These are phyloP conservation scores for Anthoscopus minutus DNA, from an alignment of 2,113 vertebrate species.

Conservation along the genomic window DNA sequence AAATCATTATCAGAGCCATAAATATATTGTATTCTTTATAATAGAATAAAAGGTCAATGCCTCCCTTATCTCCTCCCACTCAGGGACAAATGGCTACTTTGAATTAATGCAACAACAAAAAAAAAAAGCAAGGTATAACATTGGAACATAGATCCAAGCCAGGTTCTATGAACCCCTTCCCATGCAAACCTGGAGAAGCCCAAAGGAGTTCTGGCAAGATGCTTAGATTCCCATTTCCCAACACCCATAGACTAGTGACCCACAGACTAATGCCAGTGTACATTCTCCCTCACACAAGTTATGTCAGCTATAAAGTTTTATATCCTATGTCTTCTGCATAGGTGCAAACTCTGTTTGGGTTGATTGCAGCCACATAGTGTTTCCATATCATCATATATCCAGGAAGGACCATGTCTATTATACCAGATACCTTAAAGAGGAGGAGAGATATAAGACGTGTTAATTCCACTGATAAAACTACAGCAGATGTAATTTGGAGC, in stretches of 20 bases:
- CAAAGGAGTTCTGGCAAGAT: background rate
- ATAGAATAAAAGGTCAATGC: background rate
- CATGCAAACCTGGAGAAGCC: background rate
- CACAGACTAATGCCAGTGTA: background rate
- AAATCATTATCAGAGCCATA: background rate
- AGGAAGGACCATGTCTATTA: background rate
- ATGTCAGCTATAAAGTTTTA: background rate
- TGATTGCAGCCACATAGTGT: background rate
- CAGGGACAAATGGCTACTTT: background rate
- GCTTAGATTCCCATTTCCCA: background rate
- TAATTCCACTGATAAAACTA: background rate
- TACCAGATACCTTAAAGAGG: background rate
- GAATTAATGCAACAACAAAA: background rate
- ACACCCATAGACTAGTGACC: background rate
- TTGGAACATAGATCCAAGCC: background rate
- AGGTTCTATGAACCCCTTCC: background rate
- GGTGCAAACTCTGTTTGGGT: fast-evolving
- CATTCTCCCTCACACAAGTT: background rate
- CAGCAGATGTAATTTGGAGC: background rate
- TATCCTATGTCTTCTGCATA: background rate
- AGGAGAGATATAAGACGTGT: background rate
- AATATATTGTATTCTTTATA: background rate
- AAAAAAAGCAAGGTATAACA: background rate
- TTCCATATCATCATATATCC: background rate
- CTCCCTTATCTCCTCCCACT: background rate